Base-by-base conservation (phyloP, 1,140 invertebrate genomes). In the Lucilia cuprina region DNA sequence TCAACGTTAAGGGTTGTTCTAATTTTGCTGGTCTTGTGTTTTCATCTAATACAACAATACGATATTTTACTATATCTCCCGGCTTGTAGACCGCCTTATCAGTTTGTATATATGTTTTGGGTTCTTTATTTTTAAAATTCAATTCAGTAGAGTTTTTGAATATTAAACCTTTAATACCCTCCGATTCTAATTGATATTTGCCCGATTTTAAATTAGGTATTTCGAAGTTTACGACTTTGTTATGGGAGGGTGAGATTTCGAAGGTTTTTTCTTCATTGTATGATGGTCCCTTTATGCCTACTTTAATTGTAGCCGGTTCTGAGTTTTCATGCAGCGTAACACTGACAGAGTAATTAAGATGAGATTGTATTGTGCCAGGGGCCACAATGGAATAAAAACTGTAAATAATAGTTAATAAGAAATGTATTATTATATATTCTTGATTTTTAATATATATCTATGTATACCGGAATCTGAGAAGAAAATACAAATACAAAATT, bases 51-150 rank as follows among this genome's bases (percentile, higher is more conserved):
- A 96, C 93, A 47, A 99, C 92, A n/a, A 96, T 94, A 85, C 98
- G 93, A 88, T 98, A 99, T 88, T 95, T 93, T 10, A 99, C 94
- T 85, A 94, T 94, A 88, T 96, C 94, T 13, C 95, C 94, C 0
- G 97, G 97, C 89, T 98, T 97, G 90, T 99, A 99, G 83, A 98
- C 95, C 2, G 96, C 94, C 92, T 98, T 97, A 91, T 99, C 98
- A 0, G 97, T 98, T 91, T 99, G 98, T 85, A 99, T 94, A 87
- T 98, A 97, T 2, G 98, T 94, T 10, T 96, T 97, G 86, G 96
- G 96, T 87, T 96, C 97, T 90, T 98, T 97, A 78, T 95, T 94
- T n/a, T 95, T 93, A 90, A 95, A 97, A 4, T 94, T 92, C 1
- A 98, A 87, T 0, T 93, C 92, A 2, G 95, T 95, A 12, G 94